phyloP scores from a whole-genome alignment of 2,888 invertebrate genomes.

The Taenaris catops region DNA sequence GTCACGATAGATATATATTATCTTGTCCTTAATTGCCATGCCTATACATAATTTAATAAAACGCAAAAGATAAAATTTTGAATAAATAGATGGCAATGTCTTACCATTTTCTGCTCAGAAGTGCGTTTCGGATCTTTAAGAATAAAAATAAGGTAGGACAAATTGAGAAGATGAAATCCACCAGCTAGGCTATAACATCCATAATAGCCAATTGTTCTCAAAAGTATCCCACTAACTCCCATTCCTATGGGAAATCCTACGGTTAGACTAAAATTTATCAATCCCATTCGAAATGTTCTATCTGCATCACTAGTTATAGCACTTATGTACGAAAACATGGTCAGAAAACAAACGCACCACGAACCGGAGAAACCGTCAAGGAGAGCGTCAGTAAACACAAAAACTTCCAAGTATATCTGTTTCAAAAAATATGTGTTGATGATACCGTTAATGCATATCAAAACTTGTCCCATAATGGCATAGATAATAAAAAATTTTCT shows the following conservation, averaged over 20 bases:
- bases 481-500: conserved; percentile 87
- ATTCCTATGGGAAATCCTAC: conserved; percentile 93
- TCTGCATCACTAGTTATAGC: conserved; percentile 88
- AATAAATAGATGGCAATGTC: too few species aligned
- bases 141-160: conserved; percentile 83
- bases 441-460: conserved; percentile 85
- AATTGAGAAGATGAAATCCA: conserved; percentile 82
- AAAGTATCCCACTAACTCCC: conserved; percentile 87
- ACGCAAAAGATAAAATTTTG: too few species aligned
- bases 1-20: too few species aligned
- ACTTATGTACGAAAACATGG: conserved; percentile 90
- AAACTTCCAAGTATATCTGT: conserved; percentile 85
- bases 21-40: too few species aligned
- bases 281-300: conserved; percentile 90
- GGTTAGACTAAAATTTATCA: conserved; percentile 91
- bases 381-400: conserved; percentile 86
- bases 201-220: conserved; percentile 86
- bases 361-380: conserved; percentile 88
- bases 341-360: conserved; percentile 90
- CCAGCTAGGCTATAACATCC: conserved; percentile 86
- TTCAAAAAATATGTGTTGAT: conserved; percentile 87
- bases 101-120: conserved; percentile 50
- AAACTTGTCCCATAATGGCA: conserved; percentile 85
- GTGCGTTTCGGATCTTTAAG: conserved; percentile 81
- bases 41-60: too few species aligned